phyloP scores from a whole-genome alignment of 2,113 vertebrate genomes.

The Phainopepla nitens region DNA sequence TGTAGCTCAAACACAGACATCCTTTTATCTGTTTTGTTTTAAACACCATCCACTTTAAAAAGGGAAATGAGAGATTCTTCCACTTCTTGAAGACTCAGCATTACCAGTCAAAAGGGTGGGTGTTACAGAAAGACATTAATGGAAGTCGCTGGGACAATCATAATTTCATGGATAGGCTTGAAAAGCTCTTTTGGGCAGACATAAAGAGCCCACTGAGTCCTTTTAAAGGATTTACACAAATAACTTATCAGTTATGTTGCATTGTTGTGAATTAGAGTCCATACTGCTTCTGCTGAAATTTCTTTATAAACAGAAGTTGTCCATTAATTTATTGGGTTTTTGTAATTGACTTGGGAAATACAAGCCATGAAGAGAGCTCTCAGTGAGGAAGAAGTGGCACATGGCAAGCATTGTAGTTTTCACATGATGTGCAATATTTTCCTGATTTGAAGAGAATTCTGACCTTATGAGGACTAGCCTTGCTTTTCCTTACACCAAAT shows the following conservation, averaged over 20 bases:
- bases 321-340: conserved; percentile 7
- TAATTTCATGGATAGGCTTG: conserved; percentile 47
- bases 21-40: background rate
- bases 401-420: background rate
- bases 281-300: background rate
- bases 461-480: background rate
- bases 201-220: conserved; percentile 37
- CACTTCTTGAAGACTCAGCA: conserved; percentile 39
- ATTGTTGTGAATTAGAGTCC: conserved; percentile 19
- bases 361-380: background rate
- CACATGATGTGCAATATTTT: background rate
- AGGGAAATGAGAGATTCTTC: background rate
- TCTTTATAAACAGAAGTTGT: background rate
- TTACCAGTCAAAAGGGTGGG: background rate
- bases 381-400: background rate
- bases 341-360: background rate
- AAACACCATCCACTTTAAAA: background rate
- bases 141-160: conserved; percentile 11
- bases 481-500: background rate
- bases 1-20: background rate
- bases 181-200: conserved; percentile 21
- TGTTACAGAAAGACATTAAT: conserved; percentile 42
- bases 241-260: conserved; percentile 33
- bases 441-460: background rate
- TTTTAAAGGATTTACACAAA: conserved; percentile 61